Evolutionary conservation across 2,113 vertebrate genomes (phyloP).

Genomic region (Sapajus apella): DNA sequence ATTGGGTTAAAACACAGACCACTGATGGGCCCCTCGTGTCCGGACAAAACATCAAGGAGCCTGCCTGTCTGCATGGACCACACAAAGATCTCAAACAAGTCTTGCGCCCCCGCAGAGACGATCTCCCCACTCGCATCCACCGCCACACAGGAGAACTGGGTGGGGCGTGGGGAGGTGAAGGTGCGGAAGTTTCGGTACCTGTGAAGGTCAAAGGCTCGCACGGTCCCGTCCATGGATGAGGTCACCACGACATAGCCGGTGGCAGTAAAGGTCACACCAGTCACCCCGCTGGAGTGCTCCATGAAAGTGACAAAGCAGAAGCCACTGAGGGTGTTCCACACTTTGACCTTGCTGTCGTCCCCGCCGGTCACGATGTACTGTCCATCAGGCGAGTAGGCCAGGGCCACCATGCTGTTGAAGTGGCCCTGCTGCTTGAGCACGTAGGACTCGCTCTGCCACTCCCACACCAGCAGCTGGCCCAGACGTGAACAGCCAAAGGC

Average conservation of each 20-base stretch:
- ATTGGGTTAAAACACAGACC: slow-evolving; percentile 92
- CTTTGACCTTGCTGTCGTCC: slow-evolving; percentile 97
- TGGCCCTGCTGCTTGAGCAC: slow-evolving; percentile 98
- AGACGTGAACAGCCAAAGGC: slow-evolving; percentile 97
- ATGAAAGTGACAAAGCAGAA: slow-evolving; percentile 98
- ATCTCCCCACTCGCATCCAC: slow-evolving; percentile 95
- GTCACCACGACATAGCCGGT: slow-evolving; percentile 93
- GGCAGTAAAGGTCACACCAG: slow-evolving; percentile 91
- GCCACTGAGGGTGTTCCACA: slow-evolving; percentile 95
- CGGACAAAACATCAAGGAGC: slow-evolving; percentile 94
- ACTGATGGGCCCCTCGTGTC: slow-evolving; percentile 96
- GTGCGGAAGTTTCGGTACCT: slow-evolving; percentile 98
- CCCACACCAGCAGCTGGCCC: slow-evolving; percentile 98
- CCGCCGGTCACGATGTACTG: slow-evolving; percentile 95
- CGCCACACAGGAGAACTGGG: slow-evolving; percentile 94
- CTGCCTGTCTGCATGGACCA: slow-evolving; percentile 98
- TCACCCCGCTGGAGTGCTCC: slow-evolving; percentile 94
- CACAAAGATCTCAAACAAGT: slow-evolving; percentile 97
- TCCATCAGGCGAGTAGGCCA: slow-evolving; percentile 96
- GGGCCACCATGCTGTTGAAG: slow-evolving; percentile 96
- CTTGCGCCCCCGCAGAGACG: slow-evolving; percentile 95
- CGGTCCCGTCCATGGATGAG: slow-evolving; percentile 96
- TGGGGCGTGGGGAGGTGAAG: slow-evolving; percentile 93
- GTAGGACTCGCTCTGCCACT: slow-evolving; percentile 98
- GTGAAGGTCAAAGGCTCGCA: slow-evolving; percentile 96